Evolutionary conservation across 1,140 invertebrate species (phyloP), one percentile per base, ranked within the genome.

Genomic region (Leptoteleia sp.): DNA sequence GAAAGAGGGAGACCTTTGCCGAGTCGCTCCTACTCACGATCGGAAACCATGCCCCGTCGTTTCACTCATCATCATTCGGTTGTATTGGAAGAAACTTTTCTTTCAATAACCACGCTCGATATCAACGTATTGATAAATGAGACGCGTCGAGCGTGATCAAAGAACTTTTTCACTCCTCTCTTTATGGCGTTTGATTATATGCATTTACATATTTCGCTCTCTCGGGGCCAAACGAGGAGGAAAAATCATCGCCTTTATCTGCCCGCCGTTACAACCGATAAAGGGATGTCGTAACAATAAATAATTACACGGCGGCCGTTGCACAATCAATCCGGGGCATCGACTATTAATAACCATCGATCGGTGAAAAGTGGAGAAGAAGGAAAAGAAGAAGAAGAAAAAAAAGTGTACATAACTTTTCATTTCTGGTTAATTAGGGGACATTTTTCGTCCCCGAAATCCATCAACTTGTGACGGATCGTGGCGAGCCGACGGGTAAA

Each of bases 11-110:
- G 81, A 81, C 81, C 81, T 82, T 82, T 81, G 64, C 75, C 67
- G 27, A 42, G 64, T 79, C 81, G 79, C 81, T 82, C 81, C 81
- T 71, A 81, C 81, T 82, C 81, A 82, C 81, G 81, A 80, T 78
- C 38, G 47, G 43, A 77, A 77, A 76, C 65, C 47, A 70, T 72
- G 64, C 75, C 52, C n/a, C 54, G 59, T 48, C 78, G 38, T 75
- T 76, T 55, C 47, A 31, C 57, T 68, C 57, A 73, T 70, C 70
- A 73, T 70, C 50, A 55, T 64, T 54, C 50, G 59, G 40, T 59
- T 55, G 38, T 70, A 70, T 70, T 70, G 35, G 43, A 65, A 78
- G 67, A 68, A 72, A 72, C 65, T 65, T 64, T 65, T 79, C 64
- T 70, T 64, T 70, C 61, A 52, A 79, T 73, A 73, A 73, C 43